Evolutionary conservation across 2,888 invertebrate genomes (phyloP).

Genomic region (Thumatha senex): DNA sequence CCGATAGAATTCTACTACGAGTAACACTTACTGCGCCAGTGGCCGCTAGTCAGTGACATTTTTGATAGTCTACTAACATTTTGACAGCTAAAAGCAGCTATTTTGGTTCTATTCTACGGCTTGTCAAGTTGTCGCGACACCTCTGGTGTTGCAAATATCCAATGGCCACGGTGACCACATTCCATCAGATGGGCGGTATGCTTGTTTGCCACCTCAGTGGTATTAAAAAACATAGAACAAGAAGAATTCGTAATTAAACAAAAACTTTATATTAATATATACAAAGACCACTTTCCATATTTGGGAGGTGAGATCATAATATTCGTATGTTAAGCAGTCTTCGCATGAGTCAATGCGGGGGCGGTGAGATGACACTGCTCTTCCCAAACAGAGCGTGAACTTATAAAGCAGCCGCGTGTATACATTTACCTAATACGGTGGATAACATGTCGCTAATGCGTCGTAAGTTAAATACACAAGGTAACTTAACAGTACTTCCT

Average conservation of each 20-base stretch:
- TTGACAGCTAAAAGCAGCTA: too few species aligned
- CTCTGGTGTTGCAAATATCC: too few species aligned
- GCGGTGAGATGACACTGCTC: constrained; percentile 26
- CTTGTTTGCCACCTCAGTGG: too few species aligned
- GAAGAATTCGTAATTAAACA: not conserved
- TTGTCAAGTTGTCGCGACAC: too few species aligned
- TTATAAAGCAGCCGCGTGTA: constrained; percentile 1
- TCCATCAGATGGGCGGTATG: too few species aligned
- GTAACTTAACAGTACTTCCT: not conserved
- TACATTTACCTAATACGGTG: not conserved
- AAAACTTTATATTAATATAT: constrained; percentile 12
- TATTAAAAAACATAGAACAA: too few species aligned
- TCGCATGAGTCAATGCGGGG: constrained; percentile 28
- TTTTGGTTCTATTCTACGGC: too few species aligned
- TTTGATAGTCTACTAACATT: too few species aligned
- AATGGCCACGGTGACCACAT: too few species aligned
- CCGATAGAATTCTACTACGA: too few species aligned
- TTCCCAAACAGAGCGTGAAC: constrained; percentile 12
- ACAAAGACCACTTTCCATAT: constrained; percentile 22
- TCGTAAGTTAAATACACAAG: not conserved
- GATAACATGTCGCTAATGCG: not conserved
- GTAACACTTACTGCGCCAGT: too few species aligned
- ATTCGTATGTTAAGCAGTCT: constrained; percentile 1
- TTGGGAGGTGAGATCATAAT: constrained; percentile 35
- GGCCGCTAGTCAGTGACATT: too few species aligned